Evolutionary conservation across 2,797 vertebrate genomes (phyloP).

Genomic region (Netta rufina): DNA sequence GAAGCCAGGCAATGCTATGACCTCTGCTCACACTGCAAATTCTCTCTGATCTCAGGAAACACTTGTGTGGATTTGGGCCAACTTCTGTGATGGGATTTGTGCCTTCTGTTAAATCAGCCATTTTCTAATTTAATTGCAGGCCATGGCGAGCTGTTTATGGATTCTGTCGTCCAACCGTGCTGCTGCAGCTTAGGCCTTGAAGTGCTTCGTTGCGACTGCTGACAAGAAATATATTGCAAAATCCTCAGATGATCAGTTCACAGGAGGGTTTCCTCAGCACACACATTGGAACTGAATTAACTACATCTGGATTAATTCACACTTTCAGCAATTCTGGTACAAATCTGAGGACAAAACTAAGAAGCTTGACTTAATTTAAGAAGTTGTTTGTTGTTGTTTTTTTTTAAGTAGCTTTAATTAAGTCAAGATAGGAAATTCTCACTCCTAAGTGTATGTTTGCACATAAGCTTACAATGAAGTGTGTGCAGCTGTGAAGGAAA

Average conservation of each 20-base stretch:
- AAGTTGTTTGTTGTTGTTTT: background rate
- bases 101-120: conserved; percentile 12
- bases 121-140: conserved; percentile 34
- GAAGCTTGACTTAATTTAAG: conserved; percentile 28
- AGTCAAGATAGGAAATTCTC: conserved; percentile 61
- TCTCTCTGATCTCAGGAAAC: background rate
- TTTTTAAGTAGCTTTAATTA: conserved; percentile 25
- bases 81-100: background rate
- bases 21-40: background rate
- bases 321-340: background rate
- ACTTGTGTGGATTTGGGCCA: background rate
- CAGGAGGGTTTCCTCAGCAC: background rate
- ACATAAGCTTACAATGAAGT: conserved; percentile 22
- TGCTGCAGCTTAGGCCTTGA: conserved; percentile 8
- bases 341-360: conserved; percentile 37
- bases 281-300: background rate
- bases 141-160: conserved; percentile 13
- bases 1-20: background rate
- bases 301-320: conserved; percentile 7
- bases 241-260: background rate
- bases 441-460: background rate
- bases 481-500: conserved; percentile 39
- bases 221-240: conserved; percentile 18
- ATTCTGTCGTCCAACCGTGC: background rate
- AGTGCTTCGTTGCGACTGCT: conserved; percentile 10